These are phyloP conservation scores for Podarcis siculus DNA, from an alignment of 2,797 vertebrate species.

Conservation along the genomic window DNA sequence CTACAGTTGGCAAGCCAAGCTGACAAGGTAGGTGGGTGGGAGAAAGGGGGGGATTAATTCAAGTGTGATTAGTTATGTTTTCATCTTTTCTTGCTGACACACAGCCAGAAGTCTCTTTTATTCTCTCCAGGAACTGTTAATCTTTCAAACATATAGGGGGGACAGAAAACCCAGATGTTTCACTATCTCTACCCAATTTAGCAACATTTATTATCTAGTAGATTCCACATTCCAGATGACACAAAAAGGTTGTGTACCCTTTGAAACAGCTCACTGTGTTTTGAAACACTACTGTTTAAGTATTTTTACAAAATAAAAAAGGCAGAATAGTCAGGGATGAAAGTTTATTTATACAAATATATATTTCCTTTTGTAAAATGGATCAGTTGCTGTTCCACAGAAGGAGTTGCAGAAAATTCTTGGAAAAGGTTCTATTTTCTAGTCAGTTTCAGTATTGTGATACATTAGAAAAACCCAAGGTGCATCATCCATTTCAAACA, in stretches of 20 bases:
- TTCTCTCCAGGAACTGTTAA: slow-evolving; percentile 34
- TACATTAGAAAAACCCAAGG: neutral
- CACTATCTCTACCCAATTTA: slow-evolving; percentile 31
- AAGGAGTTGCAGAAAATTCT: neutral
- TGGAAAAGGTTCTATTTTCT: neutral
- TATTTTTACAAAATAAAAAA: neutral
- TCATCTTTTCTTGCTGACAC: slow-evolving; percentile 35
- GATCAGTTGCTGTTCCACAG: neutral
- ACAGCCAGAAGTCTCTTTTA: slow-evolving; percentile 30
- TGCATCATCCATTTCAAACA: neutral
- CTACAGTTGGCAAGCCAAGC: slow-evolving; percentile 20
- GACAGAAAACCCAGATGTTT: neutral
- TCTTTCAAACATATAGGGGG: slow-evolving; percentile 42
- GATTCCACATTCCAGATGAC: slow-evolving; percentile 35
- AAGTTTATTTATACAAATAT: neutral
- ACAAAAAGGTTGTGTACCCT: slow-evolving; percentile 30
- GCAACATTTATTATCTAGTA: slow-evolving; percentile 23
- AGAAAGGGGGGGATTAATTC: neutral
- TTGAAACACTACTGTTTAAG: slow-evolving; percentile 16
- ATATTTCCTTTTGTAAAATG: neutral
- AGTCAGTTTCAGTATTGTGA: neutral
- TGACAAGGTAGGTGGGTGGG: neutral
- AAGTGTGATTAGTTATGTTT: slow-evolving; percentile 49
- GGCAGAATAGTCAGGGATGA: neutral
- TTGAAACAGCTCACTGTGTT: neutral